A percentile compares a stretch with the other conserved stretches of the same genome.
phyloP scores from a whole-genome alignment of 2,113 vertebrate species.

The Lethenteron camtschaticum region DNA sequence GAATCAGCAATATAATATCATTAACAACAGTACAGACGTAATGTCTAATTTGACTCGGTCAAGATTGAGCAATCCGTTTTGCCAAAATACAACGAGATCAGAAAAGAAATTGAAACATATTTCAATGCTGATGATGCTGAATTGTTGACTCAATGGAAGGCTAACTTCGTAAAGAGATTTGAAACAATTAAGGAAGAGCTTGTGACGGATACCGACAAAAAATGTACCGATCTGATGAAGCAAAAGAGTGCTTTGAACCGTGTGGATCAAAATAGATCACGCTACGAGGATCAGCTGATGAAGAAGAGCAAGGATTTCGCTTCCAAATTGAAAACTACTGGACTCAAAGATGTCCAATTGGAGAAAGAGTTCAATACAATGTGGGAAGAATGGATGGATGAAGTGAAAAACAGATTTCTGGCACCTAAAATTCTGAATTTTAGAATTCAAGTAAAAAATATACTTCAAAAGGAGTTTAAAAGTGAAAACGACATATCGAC shows the following conservation, averaged over 20 bases:
- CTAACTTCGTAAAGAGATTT: constrained; percentile 11
- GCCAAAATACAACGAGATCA: constrained; percentile 9
- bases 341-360: constrained; percentile 11
- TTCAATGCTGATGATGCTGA: constrained; percentile 20
- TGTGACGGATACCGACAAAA: constrained; percentile 11
- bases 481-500: background rate
- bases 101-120: constrained; percentile 13
- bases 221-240: constrained; percentile 12
- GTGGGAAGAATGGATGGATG: constrained; percentile 14
- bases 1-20: constrained; percentile 15
- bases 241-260: constrained; percentile 11
- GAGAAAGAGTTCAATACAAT: constrained; percentile 11
- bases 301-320: constrained; percentile 14
- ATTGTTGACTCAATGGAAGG: constrained; percentile 20
- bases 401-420: constrained; percentile 4
- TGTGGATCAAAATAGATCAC: constrained; percentile 12
- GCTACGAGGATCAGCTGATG: constrained; percentile 14
- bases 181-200: constrained; percentile 12
- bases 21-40: constrained; percentile 10
- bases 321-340: constrained; percentile 10
- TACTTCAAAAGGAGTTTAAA: constrained; percentile 14
- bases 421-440: constrained; percentile 10
- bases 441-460: constrained; percentile 10
- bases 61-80: constrained; percentile 5
- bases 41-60: background rate